Percentiles rank a stretch among this genome's conserved stretches.
Evolutionary conservation across 2,888 invertebrate genomes (phyloP).

Genomic region (Theodoxus fluviatilis): DNA sequence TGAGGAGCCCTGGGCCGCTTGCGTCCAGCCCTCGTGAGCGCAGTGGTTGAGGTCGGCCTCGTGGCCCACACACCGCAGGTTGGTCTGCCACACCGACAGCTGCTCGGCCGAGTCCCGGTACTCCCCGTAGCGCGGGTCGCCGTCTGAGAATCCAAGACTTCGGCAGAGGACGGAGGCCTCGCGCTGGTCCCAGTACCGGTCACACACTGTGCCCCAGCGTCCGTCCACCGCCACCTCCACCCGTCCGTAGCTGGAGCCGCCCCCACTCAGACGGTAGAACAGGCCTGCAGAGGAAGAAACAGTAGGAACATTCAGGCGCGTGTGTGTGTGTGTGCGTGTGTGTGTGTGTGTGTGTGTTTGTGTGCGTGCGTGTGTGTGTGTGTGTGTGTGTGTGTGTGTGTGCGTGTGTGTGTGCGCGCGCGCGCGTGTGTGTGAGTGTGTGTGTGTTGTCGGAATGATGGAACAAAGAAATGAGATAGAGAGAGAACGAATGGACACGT

Average conservation of each 20-base stretch:
- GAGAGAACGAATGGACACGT: too few species aligned
- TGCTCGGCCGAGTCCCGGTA: conserved; percentile 33
- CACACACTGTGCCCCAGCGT: conserved; percentile 77
- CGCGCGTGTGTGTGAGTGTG: too few species aligned
- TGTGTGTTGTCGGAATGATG: too few species aligned
- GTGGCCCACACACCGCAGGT: conserved; percentile 48
- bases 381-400: too few species aligned
- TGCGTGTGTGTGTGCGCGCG: too few species aligned
- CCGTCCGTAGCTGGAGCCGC: conserved; percentile 42
- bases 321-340: too few species aligned
- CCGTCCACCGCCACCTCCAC: conserved; percentile 76
- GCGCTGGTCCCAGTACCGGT: conserved; percentile 76
- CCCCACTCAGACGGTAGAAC: conserved; percentile 43
- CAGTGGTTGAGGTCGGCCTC: conserved; percentile 48
- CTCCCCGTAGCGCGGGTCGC: conserved; percentile 39
- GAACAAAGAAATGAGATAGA: too few species aligned
- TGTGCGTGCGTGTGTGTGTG: too few species aligned
- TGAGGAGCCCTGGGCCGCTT: conserved; percentile 30
- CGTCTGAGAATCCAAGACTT: conserved; percentile 46
- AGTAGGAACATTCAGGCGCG: too few species aligned
- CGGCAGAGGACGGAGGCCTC: conserved; percentile 72
- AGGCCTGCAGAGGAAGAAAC: conserved; percentile 37
- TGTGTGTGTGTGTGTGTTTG: too few species aligned
- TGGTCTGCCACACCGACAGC: conserved; percentile 51
- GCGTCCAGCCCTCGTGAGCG: conserved; percentile 52